A percentile compares a stretch with the other conserved stretches of the same genome.
phyloP scores from a whole-genome alignment of 2,113 vertebrate species.

The Phaethornis superciliosus region DNA sequence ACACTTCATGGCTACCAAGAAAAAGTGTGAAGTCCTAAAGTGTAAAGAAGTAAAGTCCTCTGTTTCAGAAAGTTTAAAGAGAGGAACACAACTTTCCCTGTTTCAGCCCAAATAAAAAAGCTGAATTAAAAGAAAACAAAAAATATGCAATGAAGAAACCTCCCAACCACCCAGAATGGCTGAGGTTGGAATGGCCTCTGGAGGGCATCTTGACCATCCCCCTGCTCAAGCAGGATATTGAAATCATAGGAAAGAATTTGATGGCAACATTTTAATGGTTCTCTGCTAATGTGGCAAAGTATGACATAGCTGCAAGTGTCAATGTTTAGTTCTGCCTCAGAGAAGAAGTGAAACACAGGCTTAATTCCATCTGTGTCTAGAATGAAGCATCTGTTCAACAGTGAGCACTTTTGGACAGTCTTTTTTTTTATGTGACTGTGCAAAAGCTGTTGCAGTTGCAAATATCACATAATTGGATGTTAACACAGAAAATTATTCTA shows the following conservation, averaged over 20 bases:
- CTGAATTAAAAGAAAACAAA: background rate
- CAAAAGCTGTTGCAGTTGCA: background rate
- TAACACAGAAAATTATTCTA: background rate
- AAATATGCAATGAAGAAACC: background rate
- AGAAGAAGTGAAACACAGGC: background rate
- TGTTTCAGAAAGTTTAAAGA: background rate
- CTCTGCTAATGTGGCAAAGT: background rate
- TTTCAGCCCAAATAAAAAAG: background rate
- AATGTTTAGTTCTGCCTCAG: background rate
- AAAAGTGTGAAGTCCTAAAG: no score
- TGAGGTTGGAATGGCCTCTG: background rate
- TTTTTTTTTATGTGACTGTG: background rate
- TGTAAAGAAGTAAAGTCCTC: rapidly evolving
- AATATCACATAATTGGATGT: background rate
- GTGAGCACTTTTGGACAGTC: background rate
- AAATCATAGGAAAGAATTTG: constrained; percentile 28
- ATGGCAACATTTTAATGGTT: background rate
- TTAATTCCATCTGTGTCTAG: background rate
- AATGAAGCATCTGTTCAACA: background rate
- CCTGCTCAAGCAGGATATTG: constrained; percentile 30
- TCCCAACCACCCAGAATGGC: background rate
- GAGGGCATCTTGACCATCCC: background rate
- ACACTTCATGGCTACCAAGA: background rate
- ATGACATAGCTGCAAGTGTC: background rate
- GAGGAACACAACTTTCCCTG: background rate